A percentile compares a stretch with the other conserved stretches of the same genome.
These are phyloP conservation scores for Caiman crocodilus DNA, from an alignment of 2,797 vertebrate genomes.

Conservation along the genomic window DNA sequence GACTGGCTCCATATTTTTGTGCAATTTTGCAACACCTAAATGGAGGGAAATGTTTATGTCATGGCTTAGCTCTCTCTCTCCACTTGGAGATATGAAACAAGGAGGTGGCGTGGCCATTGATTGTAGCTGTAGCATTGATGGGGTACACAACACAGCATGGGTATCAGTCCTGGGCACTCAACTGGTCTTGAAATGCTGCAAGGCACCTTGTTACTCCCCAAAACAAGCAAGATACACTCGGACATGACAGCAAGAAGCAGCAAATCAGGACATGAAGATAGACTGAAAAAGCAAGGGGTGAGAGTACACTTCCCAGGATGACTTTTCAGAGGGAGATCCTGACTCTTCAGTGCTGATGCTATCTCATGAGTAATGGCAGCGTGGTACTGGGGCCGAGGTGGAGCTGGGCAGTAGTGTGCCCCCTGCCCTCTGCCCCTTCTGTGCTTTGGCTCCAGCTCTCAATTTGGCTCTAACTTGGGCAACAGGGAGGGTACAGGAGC, in stretches of 20 bases:
- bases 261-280: background rate
- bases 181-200: background rate
- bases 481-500: too few relatives aligned
- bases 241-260: too few relatives aligned
- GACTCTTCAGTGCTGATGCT: too few relatives aligned
- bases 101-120: background rate
- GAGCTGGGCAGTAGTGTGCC: too few relatives aligned
- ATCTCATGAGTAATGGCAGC: too few relatives aligned
- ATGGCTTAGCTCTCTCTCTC: background rate
- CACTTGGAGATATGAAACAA: background rate
- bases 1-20: background rate
- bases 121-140: background rate
- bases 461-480: too few relatives aligned
- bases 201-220: background rate
- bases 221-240: too few relatives aligned
- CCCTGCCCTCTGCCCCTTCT: too few relatives aligned
- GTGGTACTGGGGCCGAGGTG: too few relatives aligned
- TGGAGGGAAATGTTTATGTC: background rate
- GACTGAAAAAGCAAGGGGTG: background rate
- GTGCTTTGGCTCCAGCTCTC: too few relatives aligned
- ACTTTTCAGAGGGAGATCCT: too few relatives aligned
- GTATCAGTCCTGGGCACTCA: background rate
- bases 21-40: background rate
- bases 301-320: too few relatives aligned
- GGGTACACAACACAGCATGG: background rate